A percentile compares a stretch with the other conserved stretches of the same genome.
phyloP scores from a whole-genome alignment of 2,113 vertebrate genomes.

The Hymenochirus boettgeri region DNA sequence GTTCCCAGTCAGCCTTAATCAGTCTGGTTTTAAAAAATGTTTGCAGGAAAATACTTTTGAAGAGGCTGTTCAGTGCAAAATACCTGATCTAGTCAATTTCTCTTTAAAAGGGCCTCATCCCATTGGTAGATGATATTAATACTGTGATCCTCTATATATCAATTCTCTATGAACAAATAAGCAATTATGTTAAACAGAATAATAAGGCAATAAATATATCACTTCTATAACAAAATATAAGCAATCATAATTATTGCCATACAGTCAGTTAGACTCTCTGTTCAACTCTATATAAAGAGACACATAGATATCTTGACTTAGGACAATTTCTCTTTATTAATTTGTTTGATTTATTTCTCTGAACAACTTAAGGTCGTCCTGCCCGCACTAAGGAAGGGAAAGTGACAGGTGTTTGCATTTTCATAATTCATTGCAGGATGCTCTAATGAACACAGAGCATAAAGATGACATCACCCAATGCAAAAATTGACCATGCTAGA shows the following conservation, averaged over 20 bases:
- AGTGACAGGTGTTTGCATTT: slow-evolving; percentile 24
- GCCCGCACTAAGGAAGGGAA: neutral
- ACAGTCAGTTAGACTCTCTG: neutral
- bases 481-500: neutral
- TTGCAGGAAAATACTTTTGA: neutral
- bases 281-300: neutral
- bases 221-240: neutral
- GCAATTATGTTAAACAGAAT: neutral
- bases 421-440: slow-evolving; percentile 22
- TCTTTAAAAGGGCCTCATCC: too few species aligned
- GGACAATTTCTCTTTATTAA: slow-evolving; percentile 14
- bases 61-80: too few species aligned
- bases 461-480: slow-evolving; percentile 6
- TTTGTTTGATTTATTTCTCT: slow-evolving; percentile 26
- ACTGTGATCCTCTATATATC: too few species aligned
- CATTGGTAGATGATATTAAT: too few species aligned
- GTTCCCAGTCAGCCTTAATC: neutral
- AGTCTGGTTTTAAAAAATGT: neutral
- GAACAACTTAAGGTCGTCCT: slow-evolving; percentile 4
- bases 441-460: neutral
- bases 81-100: too few species aligned
- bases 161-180: too few species aligned
- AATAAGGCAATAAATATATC: neutral
- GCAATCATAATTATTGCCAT: slow-evolving; percentile 1
- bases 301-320: neutral